Evolutionary conservation across 2,113 vertebrate species (phyloP).

Genomic region (Silurus glanis): DNA sequence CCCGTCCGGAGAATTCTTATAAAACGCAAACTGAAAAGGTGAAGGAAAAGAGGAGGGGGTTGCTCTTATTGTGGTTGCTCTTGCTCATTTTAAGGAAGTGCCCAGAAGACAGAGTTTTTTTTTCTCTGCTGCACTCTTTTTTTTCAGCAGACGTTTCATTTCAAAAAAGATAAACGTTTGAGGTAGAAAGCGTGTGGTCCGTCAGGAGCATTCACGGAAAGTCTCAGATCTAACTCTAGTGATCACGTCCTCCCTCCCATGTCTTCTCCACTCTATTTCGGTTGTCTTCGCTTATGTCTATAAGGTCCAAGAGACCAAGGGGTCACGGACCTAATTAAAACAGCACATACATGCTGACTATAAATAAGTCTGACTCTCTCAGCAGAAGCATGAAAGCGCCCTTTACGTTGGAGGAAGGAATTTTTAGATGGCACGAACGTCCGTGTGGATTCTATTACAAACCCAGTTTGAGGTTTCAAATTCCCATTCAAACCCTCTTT

Average conservation of each 20-base stretch:
- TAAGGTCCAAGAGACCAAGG: not conserved
- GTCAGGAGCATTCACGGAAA: constrained; percentile 18
- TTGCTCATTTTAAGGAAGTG: not conserved
- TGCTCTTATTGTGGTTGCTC: not conserved
- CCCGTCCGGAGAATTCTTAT: not conserved
- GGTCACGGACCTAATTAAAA: constrained; percentile 40
- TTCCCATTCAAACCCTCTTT: not conserved
- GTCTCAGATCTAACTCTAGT: not conserved
- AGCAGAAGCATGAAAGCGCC: constrained; percentile 12
- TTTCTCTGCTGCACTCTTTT: not conserved
- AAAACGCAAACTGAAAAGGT: too few species aligned
- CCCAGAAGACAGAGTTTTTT: not conserved
- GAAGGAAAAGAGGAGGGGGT: not conserved
- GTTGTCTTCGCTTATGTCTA: not conserved
- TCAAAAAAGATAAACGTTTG: not conserved
- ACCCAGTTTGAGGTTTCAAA: not conserved
- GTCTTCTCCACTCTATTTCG: not conserved
- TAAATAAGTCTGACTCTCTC: constrained; percentile 37
- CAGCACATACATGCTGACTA: constrained; percentile 20
- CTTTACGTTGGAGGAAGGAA: constrained; percentile 18
- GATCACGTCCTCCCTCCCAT: not conserved
- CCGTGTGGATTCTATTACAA: constrained; percentile 3
- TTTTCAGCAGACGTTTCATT: not conserved
- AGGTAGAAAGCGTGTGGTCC: not conserved
- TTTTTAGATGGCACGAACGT: constrained; percentile 28